phyloP scores from a whole-genome alignment of 1,140 invertebrate genomes.

The Monochamus saltuarius region DNA sequence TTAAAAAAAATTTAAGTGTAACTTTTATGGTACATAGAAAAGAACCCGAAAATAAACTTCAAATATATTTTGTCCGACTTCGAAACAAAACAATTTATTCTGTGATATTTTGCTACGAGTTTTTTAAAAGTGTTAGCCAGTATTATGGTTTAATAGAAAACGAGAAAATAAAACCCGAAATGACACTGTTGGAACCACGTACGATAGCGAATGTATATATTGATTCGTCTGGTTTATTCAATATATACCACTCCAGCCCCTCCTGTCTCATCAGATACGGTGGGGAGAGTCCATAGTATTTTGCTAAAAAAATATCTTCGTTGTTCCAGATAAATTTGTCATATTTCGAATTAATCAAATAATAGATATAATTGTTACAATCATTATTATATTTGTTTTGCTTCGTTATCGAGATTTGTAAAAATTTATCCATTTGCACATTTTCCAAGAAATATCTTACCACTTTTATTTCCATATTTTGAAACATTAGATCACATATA shows the following conservation, averaged over 20 bases:
- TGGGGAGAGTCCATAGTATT: not conserved
- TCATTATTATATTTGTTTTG: too few relatives aligned
- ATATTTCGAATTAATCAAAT: too few relatives aligned
- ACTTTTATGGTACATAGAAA: constrained; percentile 50
- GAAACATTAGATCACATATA: too few relatives aligned
- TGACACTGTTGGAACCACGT: not conserved
- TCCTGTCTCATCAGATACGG: not conserved
- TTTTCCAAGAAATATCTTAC: too few relatives aligned
- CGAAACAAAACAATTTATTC: constrained; percentile 43
- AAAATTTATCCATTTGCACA: too few relatives aligned
- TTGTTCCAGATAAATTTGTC: too few relatives aligned
- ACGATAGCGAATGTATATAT: not conserved
- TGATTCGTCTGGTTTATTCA: not conserved
- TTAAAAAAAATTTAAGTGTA: constrained; percentile 42
- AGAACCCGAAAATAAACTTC: constrained; percentile 47
- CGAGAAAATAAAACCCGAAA: not conserved
- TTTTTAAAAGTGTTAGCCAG: constrained; percentile 30
- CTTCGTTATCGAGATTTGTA: too few relatives aligned
- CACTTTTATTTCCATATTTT: too few relatives aligned
- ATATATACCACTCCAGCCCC: not conserved
- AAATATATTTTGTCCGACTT: constrained; percentile 44
- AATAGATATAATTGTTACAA: too few relatives aligned
- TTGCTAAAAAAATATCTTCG: too few relatives aligned
- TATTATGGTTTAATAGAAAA: constrained; percentile 19
- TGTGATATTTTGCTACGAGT: constrained; percentile 43